Percentiles rank a stretch among this genome's conserved stretches.
Conservation (phyloP, 2,797 vertebrate species). For the Pipistrellus kuhlii region DNA sequence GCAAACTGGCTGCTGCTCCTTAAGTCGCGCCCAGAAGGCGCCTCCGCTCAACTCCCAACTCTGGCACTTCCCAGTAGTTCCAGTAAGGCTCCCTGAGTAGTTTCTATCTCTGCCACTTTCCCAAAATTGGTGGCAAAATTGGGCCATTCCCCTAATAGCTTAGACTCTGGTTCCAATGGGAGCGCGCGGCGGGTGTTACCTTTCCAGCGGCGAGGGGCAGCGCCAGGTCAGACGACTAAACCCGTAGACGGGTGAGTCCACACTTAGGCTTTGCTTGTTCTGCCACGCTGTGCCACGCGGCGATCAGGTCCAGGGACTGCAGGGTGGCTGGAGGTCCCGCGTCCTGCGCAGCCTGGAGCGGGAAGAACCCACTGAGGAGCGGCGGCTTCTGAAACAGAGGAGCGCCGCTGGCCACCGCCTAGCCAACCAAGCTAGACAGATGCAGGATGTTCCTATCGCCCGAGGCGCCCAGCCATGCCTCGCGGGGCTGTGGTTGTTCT, state of each 20-base stretch:
- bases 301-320: fast-evolving
- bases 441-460: neutral
- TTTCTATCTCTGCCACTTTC: neutral
- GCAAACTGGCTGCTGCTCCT: neutral
- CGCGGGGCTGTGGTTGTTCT: neutral
- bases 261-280: neutral
- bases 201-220: neutral
- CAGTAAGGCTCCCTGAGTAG: neutral
- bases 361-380: neutral
- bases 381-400: neutral
- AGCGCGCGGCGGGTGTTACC: neutral
- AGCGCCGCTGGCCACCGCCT: neutral
- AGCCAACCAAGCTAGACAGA: neutral
- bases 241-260: neutral
- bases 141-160: fast-evolving
- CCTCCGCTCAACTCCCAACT: neutral
- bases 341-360: neutral
- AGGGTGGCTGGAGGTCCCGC: neutral
- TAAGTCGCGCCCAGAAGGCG: fast-evolving
- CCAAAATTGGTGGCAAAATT: neutral
- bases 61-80: neutral
- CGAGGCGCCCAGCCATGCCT: neutral
- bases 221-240: neutral
- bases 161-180: neutral
- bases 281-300: neutral